These are phyloP conservation scores for Typhlomys cinereus DNA, from an alignment of 2,113 vertebrate genomes.

Conservation along the genomic window DNA sequence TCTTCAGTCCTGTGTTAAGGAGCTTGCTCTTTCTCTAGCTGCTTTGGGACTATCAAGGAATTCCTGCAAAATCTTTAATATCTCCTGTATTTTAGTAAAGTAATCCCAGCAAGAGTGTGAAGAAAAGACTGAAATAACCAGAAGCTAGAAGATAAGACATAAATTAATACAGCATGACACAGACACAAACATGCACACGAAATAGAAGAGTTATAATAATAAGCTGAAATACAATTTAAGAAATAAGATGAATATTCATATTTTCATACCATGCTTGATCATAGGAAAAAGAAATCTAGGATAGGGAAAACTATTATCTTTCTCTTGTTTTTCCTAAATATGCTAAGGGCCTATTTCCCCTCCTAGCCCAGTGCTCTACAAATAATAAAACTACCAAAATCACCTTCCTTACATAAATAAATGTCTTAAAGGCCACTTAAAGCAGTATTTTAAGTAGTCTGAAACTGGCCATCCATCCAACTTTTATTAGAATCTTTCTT, in stretches of 20 bases:
- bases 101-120: background rate
- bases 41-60: background rate
- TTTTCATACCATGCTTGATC: background rate
- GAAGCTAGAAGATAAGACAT: background rate
- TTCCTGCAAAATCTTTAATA: background rate
- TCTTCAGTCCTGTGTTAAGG: background rate
- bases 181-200: background rate
- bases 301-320: background rate
- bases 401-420: background rate
- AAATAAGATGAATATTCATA: background rate
- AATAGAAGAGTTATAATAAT: too few species aligned
- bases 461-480: background rate
- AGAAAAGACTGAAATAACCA: conserved; percentile 29
- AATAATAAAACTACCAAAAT: conserved; percentile 20
- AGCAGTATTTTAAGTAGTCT: background rate
- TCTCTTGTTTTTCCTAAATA: background rate
- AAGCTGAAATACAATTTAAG: background rate
- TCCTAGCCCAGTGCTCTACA: background rate
- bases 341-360: background rate
- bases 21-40: background rate
- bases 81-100: conserved; percentile 11
- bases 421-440: conserved; percentile 25
- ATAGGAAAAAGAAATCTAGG: background rate
- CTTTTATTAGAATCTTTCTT: conserved; percentile 24
- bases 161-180: background rate